Conservation (phyloP, 2,113 vertebrate species). For the Actenoides hombroni region DNA sequence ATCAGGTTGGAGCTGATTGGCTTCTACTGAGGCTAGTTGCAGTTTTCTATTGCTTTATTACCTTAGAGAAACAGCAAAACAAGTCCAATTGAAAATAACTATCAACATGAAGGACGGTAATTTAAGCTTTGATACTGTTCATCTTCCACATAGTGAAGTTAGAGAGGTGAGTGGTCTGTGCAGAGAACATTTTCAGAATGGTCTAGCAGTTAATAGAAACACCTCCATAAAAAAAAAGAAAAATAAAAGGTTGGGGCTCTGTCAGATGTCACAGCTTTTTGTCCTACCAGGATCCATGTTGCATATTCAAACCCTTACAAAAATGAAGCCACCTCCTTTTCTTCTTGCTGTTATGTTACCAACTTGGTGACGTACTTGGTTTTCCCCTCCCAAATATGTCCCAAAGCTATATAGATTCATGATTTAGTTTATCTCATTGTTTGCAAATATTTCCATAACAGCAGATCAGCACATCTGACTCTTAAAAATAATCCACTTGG, state of each 20-base stretch:
- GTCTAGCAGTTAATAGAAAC: neutral
- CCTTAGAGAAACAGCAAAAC: neutral
- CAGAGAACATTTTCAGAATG: neutral
- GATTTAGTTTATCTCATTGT: neutral
- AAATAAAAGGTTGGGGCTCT: no score
- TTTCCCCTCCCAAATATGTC: neutral
- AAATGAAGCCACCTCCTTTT: neutral
- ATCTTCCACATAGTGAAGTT: neutral
- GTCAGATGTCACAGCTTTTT: no score
- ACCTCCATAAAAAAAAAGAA: neutral
- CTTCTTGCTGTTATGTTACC: neutral
- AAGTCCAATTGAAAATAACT: neutral
- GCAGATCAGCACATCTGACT: neutral
- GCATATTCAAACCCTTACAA: neutral
- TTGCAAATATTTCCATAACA: neutral
- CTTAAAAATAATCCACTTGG: neutral
- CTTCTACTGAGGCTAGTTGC: neutral
- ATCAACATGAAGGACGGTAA: neutral
- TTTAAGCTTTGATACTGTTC: neutral
- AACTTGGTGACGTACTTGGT: neutral
- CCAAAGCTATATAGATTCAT: neutral
- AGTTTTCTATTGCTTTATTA: neutral
- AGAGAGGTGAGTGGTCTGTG: neutral
- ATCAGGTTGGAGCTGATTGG: neutral
- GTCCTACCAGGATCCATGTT: no score